Conservation (phyloP, 2,888 invertebrate genomes). For the Chydorus sphaericus region DNA sequence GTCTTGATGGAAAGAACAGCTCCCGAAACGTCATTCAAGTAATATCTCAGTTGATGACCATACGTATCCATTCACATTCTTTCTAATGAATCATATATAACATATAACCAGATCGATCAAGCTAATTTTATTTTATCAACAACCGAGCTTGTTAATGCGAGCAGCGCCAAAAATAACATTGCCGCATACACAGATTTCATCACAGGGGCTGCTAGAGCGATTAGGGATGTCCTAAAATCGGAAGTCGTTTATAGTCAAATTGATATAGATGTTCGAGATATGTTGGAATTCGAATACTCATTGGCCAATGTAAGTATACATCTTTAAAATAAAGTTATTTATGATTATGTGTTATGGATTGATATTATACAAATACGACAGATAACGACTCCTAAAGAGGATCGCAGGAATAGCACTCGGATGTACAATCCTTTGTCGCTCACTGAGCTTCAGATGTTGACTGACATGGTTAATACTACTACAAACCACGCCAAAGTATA, state of each 20-base stretch:
- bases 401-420: slow-evolving; percentile 23
- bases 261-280: slow-evolving; percentile 41
- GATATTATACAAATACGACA: no score
- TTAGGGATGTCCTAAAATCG: slow-evolving; percentile 17
- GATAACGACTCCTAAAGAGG: slow-evolving; percentile 20
- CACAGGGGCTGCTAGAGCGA: slow-evolving; percentile 20
- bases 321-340: no score
- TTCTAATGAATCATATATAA: no score
- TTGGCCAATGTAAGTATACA: slow-evolving; percentile 44
- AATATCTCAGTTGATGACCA: no score
- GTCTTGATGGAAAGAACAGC: slow-evolving; percentile 25
- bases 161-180: no score
- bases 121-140: no score
- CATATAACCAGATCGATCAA: no score
- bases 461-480: slow-evolving; percentile 20
- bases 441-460: slow-evolving; percentile 24
- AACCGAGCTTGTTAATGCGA: no score
- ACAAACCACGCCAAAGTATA: no score
- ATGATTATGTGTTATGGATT: no score
- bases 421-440: slow-evolving; percentile 27
- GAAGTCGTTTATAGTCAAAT: neutral
- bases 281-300: slow-evolving; percentile 64
- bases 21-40: no score
- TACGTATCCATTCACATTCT: no score
- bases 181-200: slow-evolving; percentile 22